Base-by-base conservation (phyloP, 2,797 vertebrate species). In the Acanthurus leucopareius region DNA sequence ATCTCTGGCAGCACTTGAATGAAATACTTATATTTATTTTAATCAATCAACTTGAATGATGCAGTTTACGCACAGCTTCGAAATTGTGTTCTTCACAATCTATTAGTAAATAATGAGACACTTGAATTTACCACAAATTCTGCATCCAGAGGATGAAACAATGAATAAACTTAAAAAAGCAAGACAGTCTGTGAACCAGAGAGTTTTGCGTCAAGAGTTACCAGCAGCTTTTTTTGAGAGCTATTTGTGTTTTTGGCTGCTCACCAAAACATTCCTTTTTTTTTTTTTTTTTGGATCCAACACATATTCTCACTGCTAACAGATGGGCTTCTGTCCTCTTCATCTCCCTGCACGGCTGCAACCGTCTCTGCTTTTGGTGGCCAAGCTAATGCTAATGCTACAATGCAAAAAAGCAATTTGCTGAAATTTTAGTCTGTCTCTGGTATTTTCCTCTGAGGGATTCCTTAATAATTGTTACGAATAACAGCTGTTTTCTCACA, bases 391-490 rank as follows among this genome's bases (percentile, higher is more conserved):
- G 2, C 15, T 17, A 3, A n/a, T 32, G 28, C 28, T 32, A 3
- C 10, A 2, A 3, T 44, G 75, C 71, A 86, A 17, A 67, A 1
- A 32, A 15, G 40, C 17, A 25, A 4, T 19, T 62, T 45, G 25
- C 38, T 45, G 20, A 53, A 1, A 47, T 61, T 60, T 58, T 32
- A 52, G 25, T 48, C 14, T 17, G 11, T 59, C 22, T 53, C 45
- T 79, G 32, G 16, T 65, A 45, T 78, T 84, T 75, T 7, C 25
- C 22, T 56, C 16, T 13, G 15, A 78, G 49, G 19, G 62, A 49
- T 80, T 79, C 19, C 38, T 8, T 61, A 11, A 58, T 61, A 11
- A 58, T 48, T 67, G 51, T 78, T 57, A 53, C 32, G 40, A 60
- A 20, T 14, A 71, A 25, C 67, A 69, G 77, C 56, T 69, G 58